Evolutionary conservation across 2,113 vertebrate genomes (phyloP).

Genomic region (Chloropsis hardwickii): DNA sequence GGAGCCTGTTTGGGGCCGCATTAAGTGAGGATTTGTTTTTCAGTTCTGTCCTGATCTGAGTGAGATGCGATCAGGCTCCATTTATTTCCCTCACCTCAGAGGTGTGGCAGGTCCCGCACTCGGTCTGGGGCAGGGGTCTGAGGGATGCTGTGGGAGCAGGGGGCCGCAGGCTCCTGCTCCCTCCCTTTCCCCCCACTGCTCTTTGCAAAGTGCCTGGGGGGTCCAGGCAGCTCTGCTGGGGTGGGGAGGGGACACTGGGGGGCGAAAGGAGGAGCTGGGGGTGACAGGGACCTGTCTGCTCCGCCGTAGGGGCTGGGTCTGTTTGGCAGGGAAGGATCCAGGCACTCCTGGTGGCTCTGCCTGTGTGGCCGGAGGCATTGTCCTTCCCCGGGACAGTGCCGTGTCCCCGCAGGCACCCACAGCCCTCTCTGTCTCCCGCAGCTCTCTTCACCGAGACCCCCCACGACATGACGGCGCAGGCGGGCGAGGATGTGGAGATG

Average conservation of each 20-base stretch:
- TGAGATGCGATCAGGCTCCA: accelerated
- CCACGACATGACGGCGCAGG: conserved; percentile 84
- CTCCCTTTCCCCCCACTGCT: background rate
- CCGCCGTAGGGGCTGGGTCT: accelerated
- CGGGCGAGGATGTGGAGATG: conserved; percentile 93
- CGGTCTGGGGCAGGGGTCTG: accelerated
- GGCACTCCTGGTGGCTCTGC: background rate
- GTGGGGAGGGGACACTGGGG: background rate
- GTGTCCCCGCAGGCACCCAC: background rate
- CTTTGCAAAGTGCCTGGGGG: background rate
- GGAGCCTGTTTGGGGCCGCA: background rate
- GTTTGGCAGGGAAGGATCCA: background rate
- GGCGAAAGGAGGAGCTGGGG: background rate
- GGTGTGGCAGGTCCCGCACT: accelerated
- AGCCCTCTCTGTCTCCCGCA: conserved; percentile 51
- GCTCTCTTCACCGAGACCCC: conserved; percentile 94
- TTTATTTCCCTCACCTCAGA: background rate
- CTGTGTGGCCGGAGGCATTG: accelerated
- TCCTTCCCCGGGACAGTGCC: accelerated
- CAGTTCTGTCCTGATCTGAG: background rate
- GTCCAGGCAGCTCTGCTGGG: background rate
- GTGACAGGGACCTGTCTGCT: background rate
- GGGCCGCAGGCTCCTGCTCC: background rate
- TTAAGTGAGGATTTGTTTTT: conserved; percentile 13
- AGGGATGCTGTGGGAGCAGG: accelerated